Evolutionary conservation across 2,113 vertebrate species (phyloP).

Genomic region (Crotalus tigris): DNA sequence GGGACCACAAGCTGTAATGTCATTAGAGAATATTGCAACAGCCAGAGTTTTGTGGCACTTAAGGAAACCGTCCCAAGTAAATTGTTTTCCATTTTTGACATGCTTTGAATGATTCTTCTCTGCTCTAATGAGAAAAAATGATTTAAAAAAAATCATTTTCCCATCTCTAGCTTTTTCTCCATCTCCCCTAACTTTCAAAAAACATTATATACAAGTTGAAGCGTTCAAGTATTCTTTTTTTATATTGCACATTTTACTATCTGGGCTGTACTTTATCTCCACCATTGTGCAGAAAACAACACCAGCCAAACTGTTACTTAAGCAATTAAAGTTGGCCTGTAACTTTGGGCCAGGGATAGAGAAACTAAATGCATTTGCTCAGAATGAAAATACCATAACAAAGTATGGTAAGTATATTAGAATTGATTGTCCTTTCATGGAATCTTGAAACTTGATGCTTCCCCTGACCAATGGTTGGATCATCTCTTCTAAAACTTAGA

Average conservation of each 20-base stretch:
- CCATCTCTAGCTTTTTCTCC: neutral
- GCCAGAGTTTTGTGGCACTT: constrained; percentile 76
- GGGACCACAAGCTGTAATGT: constrained; percentile 87
- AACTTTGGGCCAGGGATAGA: neutral
- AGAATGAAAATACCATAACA: neutral
- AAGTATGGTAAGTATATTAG: neutral
- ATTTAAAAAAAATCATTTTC: constrained; percentile 15
- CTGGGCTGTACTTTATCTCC: constrained; percentile 3
- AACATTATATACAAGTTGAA: constrained; percentile 53
- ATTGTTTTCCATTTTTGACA: constrained; percentile 77
- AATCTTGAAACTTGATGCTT: neutral
- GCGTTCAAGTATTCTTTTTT: constrained; percentile 43
- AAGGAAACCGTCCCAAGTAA: constrained; percentile 70
- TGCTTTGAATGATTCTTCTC: constrained; percentile 66
- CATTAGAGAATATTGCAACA: constrained; percentile 83
- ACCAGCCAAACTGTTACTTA: constrained; percentile 15
- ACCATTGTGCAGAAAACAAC: neutral
- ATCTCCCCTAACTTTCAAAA: constrained; percentile 40
- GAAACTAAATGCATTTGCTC: neutral
- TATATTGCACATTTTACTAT: constrained; percentile 50
- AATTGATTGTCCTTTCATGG: neutral
- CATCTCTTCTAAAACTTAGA: constrained; percentile 5
- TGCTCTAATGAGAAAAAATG: constrained; percentile 53
- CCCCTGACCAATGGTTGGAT: neutral
- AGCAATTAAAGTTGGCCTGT: neutral